These are phyloP conservation scores for Macquaria ambigua DNA, from an alignment of 2,113 vertebrate species.

Conservation along the genomic window DNA sequence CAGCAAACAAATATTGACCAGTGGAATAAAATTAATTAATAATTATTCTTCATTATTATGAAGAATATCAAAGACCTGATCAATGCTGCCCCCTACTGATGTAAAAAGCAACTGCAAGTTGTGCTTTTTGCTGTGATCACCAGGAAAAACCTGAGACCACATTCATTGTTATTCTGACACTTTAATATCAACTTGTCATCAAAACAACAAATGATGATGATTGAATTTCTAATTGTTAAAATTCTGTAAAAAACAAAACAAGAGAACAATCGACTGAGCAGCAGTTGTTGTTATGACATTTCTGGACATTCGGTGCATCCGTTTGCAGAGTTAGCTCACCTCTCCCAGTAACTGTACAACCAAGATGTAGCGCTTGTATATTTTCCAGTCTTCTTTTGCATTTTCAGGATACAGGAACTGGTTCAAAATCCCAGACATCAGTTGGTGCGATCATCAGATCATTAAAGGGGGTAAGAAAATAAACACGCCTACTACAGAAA, in stretches of 20 bases:
- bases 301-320: too few species aligned
- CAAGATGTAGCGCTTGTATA: background rate
- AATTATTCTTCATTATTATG: background rate
- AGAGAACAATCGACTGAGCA: background rate
- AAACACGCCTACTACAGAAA: background rate
- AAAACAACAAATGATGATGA: background rate
- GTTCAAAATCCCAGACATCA: background rate
- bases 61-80: conserved; percentile 9
- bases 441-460: background rate
- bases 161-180: background rate
- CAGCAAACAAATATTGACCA: background rate
- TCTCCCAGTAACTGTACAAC: background rate
- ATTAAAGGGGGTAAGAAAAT: background rate
- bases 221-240: background rate
- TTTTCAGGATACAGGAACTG: background rate
- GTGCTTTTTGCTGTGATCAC: background rate
- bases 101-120: background rate
- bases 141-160: too few species aligned
- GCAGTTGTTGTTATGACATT: background rate
- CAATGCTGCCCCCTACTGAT: conserved; percentile 52
- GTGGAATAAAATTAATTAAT: too few species aligned
- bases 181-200: background rate
- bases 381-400: background rate
- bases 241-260: background rate
- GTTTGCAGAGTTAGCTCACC: background rate